Percentiles rank a stretch among this genome's conserved stretches.
Conservation (phyloP, 92 coral and sea anemone species). For the Zoanthus sansibaricus region DNA sequence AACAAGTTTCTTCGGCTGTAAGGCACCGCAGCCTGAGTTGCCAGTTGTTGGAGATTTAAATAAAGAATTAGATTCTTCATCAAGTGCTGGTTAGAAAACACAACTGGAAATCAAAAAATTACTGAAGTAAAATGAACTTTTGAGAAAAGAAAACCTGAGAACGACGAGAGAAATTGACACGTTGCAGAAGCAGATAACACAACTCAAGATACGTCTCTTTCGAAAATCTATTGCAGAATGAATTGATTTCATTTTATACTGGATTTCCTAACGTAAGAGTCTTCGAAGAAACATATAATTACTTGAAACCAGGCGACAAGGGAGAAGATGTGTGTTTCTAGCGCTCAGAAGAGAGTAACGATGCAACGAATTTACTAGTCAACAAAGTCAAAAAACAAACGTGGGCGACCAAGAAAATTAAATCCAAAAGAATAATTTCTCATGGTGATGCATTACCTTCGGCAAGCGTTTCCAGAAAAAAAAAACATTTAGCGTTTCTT, state of each 20-base stretch:
- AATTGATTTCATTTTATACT: slow-evolving; percentile 12
- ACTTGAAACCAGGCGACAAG: neutral
- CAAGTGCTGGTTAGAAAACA: neutral
- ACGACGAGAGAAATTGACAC: neutral
- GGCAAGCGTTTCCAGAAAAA: neutral
- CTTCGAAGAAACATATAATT: too few species aligned
- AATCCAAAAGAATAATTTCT: too few species aligned
- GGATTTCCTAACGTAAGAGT: neutral
- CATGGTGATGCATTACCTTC: neutral
- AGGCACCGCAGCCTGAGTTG: neutral
- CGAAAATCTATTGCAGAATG: slow-evolving; percentile 1
- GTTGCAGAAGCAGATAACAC: slow-evolving; percentile 6
- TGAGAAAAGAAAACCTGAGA: neutral
- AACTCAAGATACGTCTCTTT: slow-evolving; percentile 40
- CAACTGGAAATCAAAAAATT: neutral
- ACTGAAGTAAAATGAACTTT: neutral
- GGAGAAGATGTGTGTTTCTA: slow-evolving; percentile 22
- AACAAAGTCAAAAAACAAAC: neutral
- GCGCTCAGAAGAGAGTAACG: neutral
- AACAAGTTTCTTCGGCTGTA: too few species aligned
- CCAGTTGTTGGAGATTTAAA: neutral
- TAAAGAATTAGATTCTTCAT: too few species aligned
- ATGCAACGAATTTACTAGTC: neutral
- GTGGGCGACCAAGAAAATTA: neutral
- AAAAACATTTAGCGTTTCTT: too few species aligned